These are phyloP conservation scores for Cryptoprocta ferox DNA, from an alignment of 2,797 vertebrate species.

Conservation along the genomic window DNA sequence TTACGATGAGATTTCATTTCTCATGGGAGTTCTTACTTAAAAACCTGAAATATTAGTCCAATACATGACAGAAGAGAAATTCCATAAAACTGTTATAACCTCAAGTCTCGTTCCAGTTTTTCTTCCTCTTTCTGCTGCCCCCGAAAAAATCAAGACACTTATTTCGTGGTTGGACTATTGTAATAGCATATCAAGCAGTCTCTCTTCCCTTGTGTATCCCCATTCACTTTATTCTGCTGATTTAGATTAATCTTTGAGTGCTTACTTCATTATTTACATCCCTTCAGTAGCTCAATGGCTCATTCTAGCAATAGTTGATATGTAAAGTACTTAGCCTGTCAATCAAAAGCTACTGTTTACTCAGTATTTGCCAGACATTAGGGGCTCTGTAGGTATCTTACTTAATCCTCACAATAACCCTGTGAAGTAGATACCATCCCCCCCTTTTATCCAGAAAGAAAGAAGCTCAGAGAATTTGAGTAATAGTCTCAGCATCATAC, in stretches of 20 bases:
- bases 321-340: background rate
- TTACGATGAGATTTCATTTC: background rate
- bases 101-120: background rate
- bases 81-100: background rate
- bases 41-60: background rate
- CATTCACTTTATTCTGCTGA: background rate
- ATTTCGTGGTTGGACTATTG: background rate
- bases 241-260: background rate
- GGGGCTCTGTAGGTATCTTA: background rate
- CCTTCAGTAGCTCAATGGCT: background rate
- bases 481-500: background rate
- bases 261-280: background rate
- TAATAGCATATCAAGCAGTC: background rate
- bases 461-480: background rate
- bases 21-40: background rate
- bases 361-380: conserved; percentile 6
- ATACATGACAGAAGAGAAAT: background rate
- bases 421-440: background rate
- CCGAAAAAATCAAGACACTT: background rate
- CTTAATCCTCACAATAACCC: background rate
- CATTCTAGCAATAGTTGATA: background rate
- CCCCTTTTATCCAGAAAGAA: background rate
- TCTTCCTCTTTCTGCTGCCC: background rate
- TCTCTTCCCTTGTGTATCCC: background rate
- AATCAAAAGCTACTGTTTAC: background rate